These are phyloP conservation scores for Drosophila histrio DNA, from an alignment of 2,888 invertebrate genomes.

Conservation along the genomic window DNA sequence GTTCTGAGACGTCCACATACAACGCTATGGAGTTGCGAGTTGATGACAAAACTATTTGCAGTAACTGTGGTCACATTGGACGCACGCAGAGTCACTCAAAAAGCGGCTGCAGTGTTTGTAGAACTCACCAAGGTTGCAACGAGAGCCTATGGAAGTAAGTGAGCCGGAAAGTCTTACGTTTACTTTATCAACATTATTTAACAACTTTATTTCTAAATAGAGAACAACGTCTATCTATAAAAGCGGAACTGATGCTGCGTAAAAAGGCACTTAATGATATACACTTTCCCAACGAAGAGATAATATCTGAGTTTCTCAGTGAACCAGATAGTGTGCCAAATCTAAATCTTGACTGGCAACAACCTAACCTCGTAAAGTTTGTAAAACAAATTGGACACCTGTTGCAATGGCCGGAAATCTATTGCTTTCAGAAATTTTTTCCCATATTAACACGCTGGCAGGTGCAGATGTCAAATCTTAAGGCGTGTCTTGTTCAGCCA, in stretches of 20 bases:
- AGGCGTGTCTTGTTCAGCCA: conserved; percentile 83
- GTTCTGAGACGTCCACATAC: conserved; percentile 85
- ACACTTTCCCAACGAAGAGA: conserved; percentile 89
- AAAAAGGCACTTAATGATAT: conserved; percentile 87
- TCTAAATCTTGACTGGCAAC: conserved; percentile 86
- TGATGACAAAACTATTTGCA: conserved; percentile 87
- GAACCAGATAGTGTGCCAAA: conserved; percentile 85
- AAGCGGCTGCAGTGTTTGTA: conserved; percentile 88
- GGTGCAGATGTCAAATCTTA: conserved; percentile 73
- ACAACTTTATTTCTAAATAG: conserved; percentile 66
- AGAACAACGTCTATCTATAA: conserved; percentile 87
- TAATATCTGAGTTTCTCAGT: conserved; percentile 90
- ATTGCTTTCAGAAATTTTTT: conserved; percentile 91
- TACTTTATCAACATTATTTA: background rate
- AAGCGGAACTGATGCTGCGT: conserved; percentile 89
- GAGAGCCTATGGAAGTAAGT: conserved; percentile 87
- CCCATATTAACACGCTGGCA: conserved; percentile 92
- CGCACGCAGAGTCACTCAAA: conserved; percentile 86
- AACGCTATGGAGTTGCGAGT: conserved; percentile 85
- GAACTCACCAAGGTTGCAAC: conserved; percentile 87
- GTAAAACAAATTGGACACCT: conserved; percentile 88
- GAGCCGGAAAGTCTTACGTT: background rate
- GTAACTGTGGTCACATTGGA: conserved; percentile 90
- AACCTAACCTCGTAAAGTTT: conserved; percentile 89
- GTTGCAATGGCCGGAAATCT: conserved; percentile 90